Evolutionary conservation across 2,888 invertebrate species (phyloP).

Genomic region (Globia sparganii): DNA sequence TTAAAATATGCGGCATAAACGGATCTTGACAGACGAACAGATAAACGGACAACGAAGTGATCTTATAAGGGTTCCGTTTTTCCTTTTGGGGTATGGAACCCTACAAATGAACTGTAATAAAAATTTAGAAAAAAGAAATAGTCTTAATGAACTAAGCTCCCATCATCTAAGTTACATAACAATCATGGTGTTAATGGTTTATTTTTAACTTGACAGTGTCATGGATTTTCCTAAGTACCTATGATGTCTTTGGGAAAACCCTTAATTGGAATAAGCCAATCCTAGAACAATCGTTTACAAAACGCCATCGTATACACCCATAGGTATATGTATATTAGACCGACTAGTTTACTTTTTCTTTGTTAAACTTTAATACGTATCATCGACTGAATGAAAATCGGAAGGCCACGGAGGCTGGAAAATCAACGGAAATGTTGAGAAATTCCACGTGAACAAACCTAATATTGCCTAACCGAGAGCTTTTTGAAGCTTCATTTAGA

Average conservation of each 20-base stretch:
- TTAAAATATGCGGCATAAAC: no score
- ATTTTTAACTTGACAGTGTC: slow-evolving; percentile 29
- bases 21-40: no score
- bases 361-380: not conserved
- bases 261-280: slow-evolving; percentile 12
- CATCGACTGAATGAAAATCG: not conserved
- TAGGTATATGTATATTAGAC: not conserved
- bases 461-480: no score
- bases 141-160: not conserved
- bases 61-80: no score
- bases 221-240: slow-evolving; percentile 45
- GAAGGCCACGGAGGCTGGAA: not conserved
- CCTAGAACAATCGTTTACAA: slow-evolving; percentile 23
- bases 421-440: not conserved
- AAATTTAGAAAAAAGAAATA: not conserved
- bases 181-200: slow-evolving; percentile 15
- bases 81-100: no score
- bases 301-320: not conserved
- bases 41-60: no score
- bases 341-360: not conserved
- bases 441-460: no score
- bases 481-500: not conserved
- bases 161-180: slow-evolving; percentile 2
- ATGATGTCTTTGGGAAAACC: slow-evolving; percentile 43
- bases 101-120: not conserved